Base-by-base conservation (phyloP, 2,888 invertebrate genomes). In the Oeneis ivallda region DNA sequence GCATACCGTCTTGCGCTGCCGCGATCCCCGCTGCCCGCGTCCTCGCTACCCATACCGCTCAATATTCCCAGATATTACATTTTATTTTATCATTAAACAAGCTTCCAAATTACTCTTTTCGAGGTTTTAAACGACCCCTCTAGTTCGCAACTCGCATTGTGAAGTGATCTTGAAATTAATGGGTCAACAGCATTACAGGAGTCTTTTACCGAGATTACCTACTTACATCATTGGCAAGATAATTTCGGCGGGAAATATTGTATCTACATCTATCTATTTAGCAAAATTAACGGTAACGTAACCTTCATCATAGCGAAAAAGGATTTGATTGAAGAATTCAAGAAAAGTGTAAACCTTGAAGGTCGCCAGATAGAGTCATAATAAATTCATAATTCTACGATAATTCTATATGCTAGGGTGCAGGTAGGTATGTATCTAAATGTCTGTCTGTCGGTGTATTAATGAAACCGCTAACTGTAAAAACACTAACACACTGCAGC, bases 241-340 rank as follows among this genome's bases (percentile, higher is more conserved):
- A 75, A 81, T 87, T 88, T 89, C 84, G 88, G 90, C 89, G 90
- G 89, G 89, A 91, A 90, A 87, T 75, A 71, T 61, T 64, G 61
- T 54, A 60, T 37, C 7, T 37, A 7, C 9, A 37, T 1, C 8
- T 64, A 62, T 26, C 43, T 61, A 62, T 53, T 26, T 15, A 61
- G 8, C 41, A 10, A 32, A 32, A 1, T 32, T 32, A 19, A 11
- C 26, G 15, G 19, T 32, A 41, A 52, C 0, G 52, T 32, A 15
- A 13, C 13, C 17, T 17, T 9, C 47, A 17, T 3, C 47, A 47
- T 15, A 47, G 47, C 17, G 47, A 10, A 15, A 47, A 17, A 47
- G 47, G 17, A 17, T 47, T 17, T 8, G 47, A 17, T 47, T 9
- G 1, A 8, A 17, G 17, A 9, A 15, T 17, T 54, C 10, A 54